phyloP scores from a whole-genome alignment of 2,113 vertebrate genomes.

The Malurus alboscapulatus region DNA sequence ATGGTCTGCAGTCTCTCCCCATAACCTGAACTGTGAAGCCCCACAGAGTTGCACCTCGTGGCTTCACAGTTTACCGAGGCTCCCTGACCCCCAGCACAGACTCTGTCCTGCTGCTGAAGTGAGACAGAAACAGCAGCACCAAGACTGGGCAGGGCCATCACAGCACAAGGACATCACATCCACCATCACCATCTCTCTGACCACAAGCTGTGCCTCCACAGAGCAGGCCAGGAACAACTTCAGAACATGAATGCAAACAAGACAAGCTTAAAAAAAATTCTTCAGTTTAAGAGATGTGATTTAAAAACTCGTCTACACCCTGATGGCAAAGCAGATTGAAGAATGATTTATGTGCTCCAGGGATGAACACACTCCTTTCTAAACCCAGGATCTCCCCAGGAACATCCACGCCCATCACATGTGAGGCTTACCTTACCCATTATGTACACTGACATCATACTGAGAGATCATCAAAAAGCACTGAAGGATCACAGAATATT shows the following conservation, averaged over 20 bases:
- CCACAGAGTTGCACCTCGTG: background rate
- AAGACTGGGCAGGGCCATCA: background rate
- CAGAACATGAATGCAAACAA: background rate
- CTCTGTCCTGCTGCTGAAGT: background rate
- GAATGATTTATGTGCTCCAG: background rate
- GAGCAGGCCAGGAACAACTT: background rate
- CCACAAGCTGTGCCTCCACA: background rate
- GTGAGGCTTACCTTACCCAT: background rate
- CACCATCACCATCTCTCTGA: background rate
- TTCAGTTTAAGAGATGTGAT: background rate
- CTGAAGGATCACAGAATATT: background rate
- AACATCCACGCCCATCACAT: background rate
- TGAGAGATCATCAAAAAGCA: background rate
- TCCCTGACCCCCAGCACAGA: background rate
- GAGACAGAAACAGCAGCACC: background rate
- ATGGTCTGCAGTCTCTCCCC: background rate
- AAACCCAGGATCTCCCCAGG: background rate
- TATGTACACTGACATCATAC: background rate
- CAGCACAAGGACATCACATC: background rate
- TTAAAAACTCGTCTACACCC: background rate
- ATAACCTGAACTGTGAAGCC: accelerated
- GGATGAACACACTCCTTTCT: background rate
- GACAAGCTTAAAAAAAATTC: background rate
- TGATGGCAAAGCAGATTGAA: background rate
- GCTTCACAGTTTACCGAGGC: background rate